Base-by-base conservation (phyloP, 2,797 vertebrate genomes). In the Bradypodion ventrale region DNA sequence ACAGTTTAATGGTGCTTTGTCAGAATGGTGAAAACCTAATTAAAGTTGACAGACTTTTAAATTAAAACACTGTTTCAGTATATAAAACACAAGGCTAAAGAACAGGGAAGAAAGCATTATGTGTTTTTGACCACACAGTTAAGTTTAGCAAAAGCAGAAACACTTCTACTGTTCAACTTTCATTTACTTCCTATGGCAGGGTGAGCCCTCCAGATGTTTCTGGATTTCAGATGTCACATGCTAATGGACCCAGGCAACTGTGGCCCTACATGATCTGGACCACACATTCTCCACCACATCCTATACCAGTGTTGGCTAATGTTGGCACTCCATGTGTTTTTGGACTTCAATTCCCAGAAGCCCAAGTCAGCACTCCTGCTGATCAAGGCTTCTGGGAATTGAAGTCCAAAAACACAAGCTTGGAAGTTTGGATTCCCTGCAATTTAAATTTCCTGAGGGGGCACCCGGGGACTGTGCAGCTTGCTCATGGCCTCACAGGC, bases 1-100 rank as follows among this genome's bases (percentile, higher is more conserved):
- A 88, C 88, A 87, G 70, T 77, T 27, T 52, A 87, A 35, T 70
- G 72, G 82, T 76, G 27, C 21, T 88, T 85, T 29, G 62, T 89
- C 75, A 60, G 37, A 63, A 85, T 74, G 52, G 0, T 0, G 74
- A 29, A 42, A 83, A 5, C 7, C 21, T 60, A 42, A 75, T 80
- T 44, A 29, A 81, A 19, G 16, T 63, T 82, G 68, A 35, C 52
- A 46, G 70, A 77, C 7, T 76, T 49, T 80, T 35, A 25, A 12
- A 83, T 12, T 49, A 85, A 46, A 77, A 0, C 72, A 42, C 63
- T 75, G 15, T 52, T 83, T 83, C 75, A 0, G n/a, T 1, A 32
- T 44, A 52, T 78, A 65, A 77, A 80, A 76, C 59, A 49, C 56
- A 68, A 2, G 7, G 5, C 21, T 46, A 78, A 42, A 78, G 66